Evolutionary conservation across 2,113 vertebrate genomes (phyloP).

Genomic region (Rhinopomastus cyanomelas): DNA sequence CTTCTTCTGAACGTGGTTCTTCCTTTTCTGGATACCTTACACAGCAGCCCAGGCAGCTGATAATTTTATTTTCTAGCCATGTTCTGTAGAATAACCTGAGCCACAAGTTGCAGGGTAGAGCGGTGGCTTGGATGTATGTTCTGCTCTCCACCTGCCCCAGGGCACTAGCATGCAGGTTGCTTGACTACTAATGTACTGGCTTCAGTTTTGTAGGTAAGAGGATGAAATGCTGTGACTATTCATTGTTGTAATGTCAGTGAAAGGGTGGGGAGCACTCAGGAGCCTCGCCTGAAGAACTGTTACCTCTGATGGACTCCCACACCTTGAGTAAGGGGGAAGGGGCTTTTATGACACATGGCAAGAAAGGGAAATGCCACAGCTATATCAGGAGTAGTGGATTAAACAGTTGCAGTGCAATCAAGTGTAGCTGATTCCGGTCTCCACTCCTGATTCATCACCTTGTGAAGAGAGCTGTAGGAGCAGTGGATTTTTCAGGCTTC

Average conservation of each 20-base stretch:
- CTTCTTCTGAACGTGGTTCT: background rate
- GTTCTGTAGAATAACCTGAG: background rate
- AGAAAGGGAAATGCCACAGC: background rate
- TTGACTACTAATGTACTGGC: accelerated
- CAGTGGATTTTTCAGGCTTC: background rate
- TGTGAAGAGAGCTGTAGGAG: background rate
- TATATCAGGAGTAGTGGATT: background rate
- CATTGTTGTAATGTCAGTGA: background rate
- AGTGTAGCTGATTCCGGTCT: background rate
- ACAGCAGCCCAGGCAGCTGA: background rate
- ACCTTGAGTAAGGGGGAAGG: background rate
- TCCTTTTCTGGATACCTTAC: background rate
- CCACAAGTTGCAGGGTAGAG: background rate
- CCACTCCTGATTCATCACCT: background rate
- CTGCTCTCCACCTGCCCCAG: background rate
- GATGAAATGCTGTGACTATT: background rate
- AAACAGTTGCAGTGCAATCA: background rate
- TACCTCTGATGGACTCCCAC: background rate
- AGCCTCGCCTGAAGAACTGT: background rate
- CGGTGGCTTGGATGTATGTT: too few species aligned
- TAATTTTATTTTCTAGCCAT: background rate
- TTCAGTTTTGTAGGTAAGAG: background rate
- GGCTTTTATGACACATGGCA: background rate
- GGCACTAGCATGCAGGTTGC: background rate
- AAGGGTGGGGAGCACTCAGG: background rate